These are phyloP conservation scores for Pangasius larnaudii DNA, from an alignment of 2,797 vertebrate genomes.

Conservation along the genomic window DNA sequence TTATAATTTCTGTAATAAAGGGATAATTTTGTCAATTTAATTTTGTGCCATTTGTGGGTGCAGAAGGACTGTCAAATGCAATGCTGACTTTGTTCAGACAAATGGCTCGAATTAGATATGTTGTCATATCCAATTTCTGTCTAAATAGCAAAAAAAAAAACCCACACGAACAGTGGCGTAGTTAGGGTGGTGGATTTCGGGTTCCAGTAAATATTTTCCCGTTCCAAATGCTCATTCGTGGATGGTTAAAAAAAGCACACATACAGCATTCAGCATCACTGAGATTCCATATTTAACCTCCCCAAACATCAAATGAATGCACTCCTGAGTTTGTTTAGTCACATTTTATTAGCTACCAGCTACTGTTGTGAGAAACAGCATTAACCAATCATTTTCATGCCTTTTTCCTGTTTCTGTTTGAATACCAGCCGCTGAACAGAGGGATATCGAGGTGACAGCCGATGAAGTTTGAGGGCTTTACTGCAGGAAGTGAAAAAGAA, in stretches of 20 bases:
- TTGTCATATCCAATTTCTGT: neutral
- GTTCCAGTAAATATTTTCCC: neutral
- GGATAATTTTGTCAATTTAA: neutral
- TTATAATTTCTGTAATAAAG: neutral
- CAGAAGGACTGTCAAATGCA: neutral
- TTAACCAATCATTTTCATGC: neutral
- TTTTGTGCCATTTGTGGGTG: conserved; percentile 16
- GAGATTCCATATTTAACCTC: no score
- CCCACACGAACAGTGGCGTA: neutral
- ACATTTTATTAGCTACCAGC: neutral
- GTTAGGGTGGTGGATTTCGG: neutral
- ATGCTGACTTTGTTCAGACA: conserved; percentile 11
- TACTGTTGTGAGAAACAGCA: neutral
- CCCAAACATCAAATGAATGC: neutral
- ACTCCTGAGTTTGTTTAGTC: neutral
- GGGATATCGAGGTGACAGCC: neutral
- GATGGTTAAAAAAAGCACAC: neutral
- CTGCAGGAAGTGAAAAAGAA: neutral
- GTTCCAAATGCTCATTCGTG: neutral
- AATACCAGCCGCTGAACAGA: neutral
- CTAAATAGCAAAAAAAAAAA: neutral
- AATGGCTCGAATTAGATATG: neutral
- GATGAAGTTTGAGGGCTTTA: neutral
- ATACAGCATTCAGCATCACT: neutral
- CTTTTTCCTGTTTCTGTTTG: neutral